A percentile compares a stretch with the other conserved stretches of the same genome.
phyloP scores from a whole-genome alignment of 2,888 invertebrate genomes.

The Leucophenga montana region DNA sequence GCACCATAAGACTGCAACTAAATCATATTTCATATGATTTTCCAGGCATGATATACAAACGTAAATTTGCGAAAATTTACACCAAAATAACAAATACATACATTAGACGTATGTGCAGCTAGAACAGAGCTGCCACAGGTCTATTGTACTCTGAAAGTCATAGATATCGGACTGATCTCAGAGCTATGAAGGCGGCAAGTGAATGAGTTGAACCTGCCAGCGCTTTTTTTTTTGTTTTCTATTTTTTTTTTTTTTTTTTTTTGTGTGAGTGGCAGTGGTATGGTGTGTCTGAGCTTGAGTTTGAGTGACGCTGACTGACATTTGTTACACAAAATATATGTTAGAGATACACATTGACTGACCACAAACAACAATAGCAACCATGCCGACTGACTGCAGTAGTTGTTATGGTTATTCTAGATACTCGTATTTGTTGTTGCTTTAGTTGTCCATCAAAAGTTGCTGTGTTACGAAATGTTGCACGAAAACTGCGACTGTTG shows the following conservation, averaged over 20 bases:
- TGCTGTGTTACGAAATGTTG: conserved; percentile 13
- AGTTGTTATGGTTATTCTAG: conserved; percentile 19
- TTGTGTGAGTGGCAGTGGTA: neutral
- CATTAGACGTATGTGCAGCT: no score
- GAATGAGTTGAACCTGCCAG: neutral
- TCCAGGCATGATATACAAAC: no score
- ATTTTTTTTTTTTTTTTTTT: no score
- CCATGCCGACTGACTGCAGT: neutral
- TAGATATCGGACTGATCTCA: no score
- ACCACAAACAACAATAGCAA: conserved; percentile 20
- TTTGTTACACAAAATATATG: conserved; percentile 16
- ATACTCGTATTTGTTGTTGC: conserved; percentile 10
- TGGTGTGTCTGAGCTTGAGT: neutral
- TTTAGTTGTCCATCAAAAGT: neutral
- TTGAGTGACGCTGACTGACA: conserved; percentile 15
- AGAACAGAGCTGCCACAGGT: no score
- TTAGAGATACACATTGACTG: conserved; percentile 15
- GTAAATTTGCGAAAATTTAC: no score
- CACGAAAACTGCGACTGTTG: neutral
- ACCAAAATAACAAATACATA: no score
- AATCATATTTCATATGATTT: no score
- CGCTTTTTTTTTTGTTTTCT: no score
- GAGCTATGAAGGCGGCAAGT: neutral
- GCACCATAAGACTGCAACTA: no score
- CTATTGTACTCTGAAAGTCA: no score